A percentile compares a stretch with the other conserved stretches of the same genome.
Conservation (phyloP, 2,113 vertebrate genomes). For the Pseudopodoces humilis region DNA sequence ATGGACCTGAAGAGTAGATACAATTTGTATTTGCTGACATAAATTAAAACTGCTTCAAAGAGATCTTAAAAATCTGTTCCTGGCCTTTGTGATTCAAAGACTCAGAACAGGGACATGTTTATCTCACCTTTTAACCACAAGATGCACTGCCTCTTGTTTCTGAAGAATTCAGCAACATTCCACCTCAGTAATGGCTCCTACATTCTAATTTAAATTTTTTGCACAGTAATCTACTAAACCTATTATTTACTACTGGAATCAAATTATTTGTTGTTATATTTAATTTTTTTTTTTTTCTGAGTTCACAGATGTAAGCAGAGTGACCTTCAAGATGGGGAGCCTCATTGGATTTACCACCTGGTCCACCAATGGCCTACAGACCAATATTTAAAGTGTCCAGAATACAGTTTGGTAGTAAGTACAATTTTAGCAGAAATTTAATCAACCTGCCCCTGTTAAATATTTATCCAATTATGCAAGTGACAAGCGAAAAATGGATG, state of each 20-base stretch:
- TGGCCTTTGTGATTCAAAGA: neutral
- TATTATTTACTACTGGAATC: neutral
- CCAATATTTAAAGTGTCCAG: neutral
- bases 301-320: neutral
- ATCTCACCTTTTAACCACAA: neutral
- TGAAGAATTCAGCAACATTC: neutral
- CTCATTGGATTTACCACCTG: neutral
- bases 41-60: neutral
- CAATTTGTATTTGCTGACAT: neutral
- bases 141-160: neutral
- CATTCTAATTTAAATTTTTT: neutral
- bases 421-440: constrained; percentile 18
- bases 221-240: neutral
- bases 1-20: neutral
- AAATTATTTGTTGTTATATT: neutral
- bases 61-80: neutral
- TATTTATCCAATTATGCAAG: constrained; percentile 53
- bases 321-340: neutral
- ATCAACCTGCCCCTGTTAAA: constrained; percentile 39
- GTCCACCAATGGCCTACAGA: neutral
- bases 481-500: constrained; percentile 42
- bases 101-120: neutral
- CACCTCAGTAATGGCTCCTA: neutral
- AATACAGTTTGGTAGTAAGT: neutral
- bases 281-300: neutral